A percentile compares a stretch with the other conserved stretches of the same genome.
phyloP scores from a whole-genome alignment of 2,113 vertebrate genomes.

The Lampris incognitus region DNA sequence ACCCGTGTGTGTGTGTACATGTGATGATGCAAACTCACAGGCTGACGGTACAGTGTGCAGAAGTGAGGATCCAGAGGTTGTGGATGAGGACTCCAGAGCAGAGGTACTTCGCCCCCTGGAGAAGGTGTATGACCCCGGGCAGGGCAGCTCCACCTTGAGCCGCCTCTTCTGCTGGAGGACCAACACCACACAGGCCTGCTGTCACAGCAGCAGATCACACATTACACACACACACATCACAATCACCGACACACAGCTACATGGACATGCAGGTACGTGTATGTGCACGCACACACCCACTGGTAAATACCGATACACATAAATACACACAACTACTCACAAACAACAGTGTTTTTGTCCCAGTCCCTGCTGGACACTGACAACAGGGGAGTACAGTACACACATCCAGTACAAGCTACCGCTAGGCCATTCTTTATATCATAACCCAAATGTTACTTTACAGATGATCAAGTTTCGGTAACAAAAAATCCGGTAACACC shows the following conservation, averaged over 20 bases:
- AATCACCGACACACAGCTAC: background rate
- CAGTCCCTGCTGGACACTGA: too few relatives aligned
- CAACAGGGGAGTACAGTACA: too few relatives aligned
- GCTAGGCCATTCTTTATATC: too few relatives aligned
- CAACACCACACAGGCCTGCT: conserved; percentile 35
- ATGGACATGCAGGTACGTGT: too few relatives aligned
- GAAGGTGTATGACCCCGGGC: conserved; percentile 74
- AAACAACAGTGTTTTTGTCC: too few relatives aligned
- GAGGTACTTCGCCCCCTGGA: conserved; percentile 57
- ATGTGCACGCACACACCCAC: background rate
- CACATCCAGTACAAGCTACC: too few relatives aligned
- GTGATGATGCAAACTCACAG: conserved; percentile 47
- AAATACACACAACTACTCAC: background rate
- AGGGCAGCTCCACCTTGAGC: conserved; percentile 58
- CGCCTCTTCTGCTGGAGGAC: conserved; percentile 58
- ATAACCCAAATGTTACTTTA: too few relatives aligned
- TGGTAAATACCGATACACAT: background rate
- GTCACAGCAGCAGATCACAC: conserved; percentile 51
- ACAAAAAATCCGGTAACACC: too few relatives aligned
- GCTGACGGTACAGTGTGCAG: conserved; percentile 69
- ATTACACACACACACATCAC: conserved; percentile 7
- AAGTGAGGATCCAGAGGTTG: conserved; percentile 70
- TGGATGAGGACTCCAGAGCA: conserved; percentile 71
- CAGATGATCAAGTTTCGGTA: too few relatives aligned
- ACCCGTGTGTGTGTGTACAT: background rate